Evolutionary conservation across 1,140 invertebrate species (phyloP).

Genomic region (Bombus turneri): DNA sequence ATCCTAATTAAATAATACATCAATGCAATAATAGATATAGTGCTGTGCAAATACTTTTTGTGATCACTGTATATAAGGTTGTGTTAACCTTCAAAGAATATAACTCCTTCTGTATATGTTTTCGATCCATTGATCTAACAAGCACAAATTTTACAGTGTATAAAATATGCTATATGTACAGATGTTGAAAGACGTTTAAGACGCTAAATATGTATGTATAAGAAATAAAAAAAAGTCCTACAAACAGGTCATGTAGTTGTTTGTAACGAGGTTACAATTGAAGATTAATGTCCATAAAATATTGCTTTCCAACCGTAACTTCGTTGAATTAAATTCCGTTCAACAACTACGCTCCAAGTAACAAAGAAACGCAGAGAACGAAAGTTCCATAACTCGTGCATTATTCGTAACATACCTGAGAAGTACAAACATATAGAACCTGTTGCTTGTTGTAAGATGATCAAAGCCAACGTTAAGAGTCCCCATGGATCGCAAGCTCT

Average conservation of each 20-base stretch:
- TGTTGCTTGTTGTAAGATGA: slow-evolving; percentile 50
- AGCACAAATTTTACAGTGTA: background rate
- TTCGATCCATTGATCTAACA: background rate
- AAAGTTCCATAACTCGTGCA: slow-evolving; percentile 29
- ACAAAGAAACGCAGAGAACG: background rate
- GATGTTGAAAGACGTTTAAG: too few species aligned
- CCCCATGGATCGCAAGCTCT: background rate
- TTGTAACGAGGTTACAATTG: background rate
- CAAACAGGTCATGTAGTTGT: background rate
- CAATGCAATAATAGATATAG: too few species aligned
- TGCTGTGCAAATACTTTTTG: too few species aligned
- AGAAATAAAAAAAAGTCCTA: background rate
- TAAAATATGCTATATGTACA: background rate
- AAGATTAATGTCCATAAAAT: background rate
- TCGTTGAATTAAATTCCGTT: background rate
- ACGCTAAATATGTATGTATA: background rate
- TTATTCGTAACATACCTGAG: slow-evolving; percentile 39
- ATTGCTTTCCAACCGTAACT: background rate
- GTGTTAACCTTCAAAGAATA: background rate
- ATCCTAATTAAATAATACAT: too few species aligned
- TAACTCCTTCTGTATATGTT: background rate
- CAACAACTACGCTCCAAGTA: background rate
- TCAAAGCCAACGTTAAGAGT: slow-evolving; percentile 25
- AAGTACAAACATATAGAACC: slow-evolving; percentile 35
- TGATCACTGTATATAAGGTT: background rate